Base-by-base conservation (phyloP, 2,888 invertebrate genomes). In the Dasypolia templi region DNA sequence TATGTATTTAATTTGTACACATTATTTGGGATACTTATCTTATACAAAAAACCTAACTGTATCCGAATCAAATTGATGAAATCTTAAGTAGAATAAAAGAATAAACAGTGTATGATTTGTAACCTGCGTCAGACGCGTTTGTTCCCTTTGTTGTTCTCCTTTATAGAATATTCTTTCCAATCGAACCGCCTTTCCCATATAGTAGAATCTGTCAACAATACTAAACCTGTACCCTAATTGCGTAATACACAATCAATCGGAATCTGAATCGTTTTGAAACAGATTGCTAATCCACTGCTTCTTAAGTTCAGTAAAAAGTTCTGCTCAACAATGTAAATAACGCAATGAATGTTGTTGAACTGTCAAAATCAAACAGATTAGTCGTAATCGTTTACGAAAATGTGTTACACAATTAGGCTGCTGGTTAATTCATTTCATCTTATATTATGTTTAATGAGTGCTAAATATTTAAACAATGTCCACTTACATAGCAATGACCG, bases 401-500 rank as follows among this genome's bases (percentile, higher is more conserved):
- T n/a, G n/a, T n/a, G n/a, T n/a, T n/a, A n/a, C n/a, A n/a, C n/a
- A n/a, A n/a, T n/a, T n/a, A n/a, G n/a, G n/a, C n/a, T n/a, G n/a
- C n/a, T n/a, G 32, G 32, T 80, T 61, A 62, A 53, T 29, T 49
- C 3, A 55, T 55, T 53, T 59, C 11, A n/a, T 29, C 17, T 26
- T 4, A n/a, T n/a, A 49, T n/a, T 22, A 59, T 55, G 61, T 51
- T 49, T 22, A 2, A 26, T 9, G 12, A 29, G 49, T 14, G 39
- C 3, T 17, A 26, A 1, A 2, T 53, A 51, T 32, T 55, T 22
- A 49, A 76, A 69, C 12, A 44, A 73, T 32, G 22, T 74, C 29
- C 55, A 91, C 96, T 93, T 89, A 96, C 96, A 96, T 96, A 67
- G 94, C 92, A 84, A 95, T 84, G 44, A 95, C 90, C 4, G 96